Evolutionary conservation across 2,888 invertebrate genomes (phyloP).

Genomic region (Mesorhabditis belari): DNA sequence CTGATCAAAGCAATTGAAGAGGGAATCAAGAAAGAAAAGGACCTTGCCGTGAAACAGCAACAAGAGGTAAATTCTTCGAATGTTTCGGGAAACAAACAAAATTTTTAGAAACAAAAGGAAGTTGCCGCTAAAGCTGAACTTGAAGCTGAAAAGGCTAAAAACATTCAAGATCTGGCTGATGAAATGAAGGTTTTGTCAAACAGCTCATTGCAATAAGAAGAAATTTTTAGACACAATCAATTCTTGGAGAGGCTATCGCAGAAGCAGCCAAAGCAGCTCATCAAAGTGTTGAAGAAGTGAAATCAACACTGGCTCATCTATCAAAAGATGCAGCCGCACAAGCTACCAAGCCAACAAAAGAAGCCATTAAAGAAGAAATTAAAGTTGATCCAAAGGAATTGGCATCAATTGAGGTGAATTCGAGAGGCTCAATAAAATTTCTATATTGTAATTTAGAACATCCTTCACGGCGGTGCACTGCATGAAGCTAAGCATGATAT

Average conservation of each 20-base stretch:
- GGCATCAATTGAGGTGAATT: conserved; percentile 21
- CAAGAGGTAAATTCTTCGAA: not conserved
- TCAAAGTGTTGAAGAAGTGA: not conserved
- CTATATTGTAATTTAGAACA: conserved; percentile 2
- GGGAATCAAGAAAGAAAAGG: conserved; percentile 33
- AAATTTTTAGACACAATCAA: not conserved
- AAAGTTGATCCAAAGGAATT: conserved; percentile 31
- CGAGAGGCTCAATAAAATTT: not conserved
- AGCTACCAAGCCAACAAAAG: not conserved
- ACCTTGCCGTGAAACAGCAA: not conserved
- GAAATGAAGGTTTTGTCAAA: not conserved
- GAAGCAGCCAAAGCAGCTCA: not conserved
- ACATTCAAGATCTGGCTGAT: not conserved
- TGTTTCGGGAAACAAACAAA: not conserved
- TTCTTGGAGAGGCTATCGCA: not conserved
- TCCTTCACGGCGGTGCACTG: conserved; percentile 34
- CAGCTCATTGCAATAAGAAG: not conserved
- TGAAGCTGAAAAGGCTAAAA: not conserved
- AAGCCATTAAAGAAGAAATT: not conserved
- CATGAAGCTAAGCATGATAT: conserved; percentile 44
- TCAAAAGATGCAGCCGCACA: not conserved
- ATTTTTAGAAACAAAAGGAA: not conserved
- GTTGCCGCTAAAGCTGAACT: not conserved
- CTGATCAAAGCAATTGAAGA: conserved; percentile 44
- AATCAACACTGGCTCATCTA: conserved; percentile 1